phyloP scores from a whole-genome alignment of 1,140 invertebrate species.

The Aphaenogaster rudis region DNA sequence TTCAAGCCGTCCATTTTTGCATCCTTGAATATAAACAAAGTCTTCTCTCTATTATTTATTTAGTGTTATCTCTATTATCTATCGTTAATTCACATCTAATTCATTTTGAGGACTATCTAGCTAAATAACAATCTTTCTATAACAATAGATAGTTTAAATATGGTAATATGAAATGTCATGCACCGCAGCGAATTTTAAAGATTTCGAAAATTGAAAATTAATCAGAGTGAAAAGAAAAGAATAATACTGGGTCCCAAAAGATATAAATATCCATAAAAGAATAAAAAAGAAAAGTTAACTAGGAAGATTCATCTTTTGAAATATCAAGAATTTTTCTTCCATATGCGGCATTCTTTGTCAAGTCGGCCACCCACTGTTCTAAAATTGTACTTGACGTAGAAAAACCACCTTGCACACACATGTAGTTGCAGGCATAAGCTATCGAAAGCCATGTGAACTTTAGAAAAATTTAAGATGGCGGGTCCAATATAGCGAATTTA shows the following conservation, averaged over 20 bases:
- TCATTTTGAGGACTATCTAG: neutral
- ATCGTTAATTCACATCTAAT: neutral
- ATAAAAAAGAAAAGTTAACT: neutral
- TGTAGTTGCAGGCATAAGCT: no score
- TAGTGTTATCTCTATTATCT: neutral
- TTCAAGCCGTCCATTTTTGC: neutral
- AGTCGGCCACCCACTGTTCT: no score
- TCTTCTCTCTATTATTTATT: neutral
- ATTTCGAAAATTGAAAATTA: neutral
- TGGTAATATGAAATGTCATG: neutral
- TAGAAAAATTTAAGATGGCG: no score
- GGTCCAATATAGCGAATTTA: no score
- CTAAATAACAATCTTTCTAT: neutral
- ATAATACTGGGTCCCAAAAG: neutral
- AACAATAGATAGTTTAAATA: neutral
- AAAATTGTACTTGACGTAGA: no score
- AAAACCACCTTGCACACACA: no score
- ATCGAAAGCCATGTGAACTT: no score
- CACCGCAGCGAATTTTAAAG: neutral
- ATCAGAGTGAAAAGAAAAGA: neutral
- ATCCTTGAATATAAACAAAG: neutral
- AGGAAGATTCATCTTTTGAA: neutral
- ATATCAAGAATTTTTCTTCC: neutral
- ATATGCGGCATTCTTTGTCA: no score
- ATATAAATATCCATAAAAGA: neutral